A percentile compares a stretch with the other conserved stretches of the same genome.
Conservation (phyloP, 2,113 vertebrate genomes). For the Actenoides lindsayi region DNA sequence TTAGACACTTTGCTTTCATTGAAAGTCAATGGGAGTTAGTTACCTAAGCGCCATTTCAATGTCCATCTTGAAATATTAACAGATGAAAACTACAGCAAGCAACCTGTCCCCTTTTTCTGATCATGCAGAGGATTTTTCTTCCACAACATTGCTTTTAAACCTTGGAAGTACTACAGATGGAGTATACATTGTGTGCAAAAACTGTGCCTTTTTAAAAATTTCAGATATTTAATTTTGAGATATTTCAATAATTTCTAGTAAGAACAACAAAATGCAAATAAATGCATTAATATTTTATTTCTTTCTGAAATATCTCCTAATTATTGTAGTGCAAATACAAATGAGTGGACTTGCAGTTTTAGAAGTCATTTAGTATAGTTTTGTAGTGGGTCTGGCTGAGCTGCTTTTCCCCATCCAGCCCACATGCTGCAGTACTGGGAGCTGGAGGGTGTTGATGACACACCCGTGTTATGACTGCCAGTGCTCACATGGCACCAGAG, state of each 20-base stretch:
- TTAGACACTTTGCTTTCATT: background rate
- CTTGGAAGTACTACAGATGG: background rate
- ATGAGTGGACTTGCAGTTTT: background rate
- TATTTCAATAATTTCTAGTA: background rate
- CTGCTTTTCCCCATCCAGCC: too few species aligned
- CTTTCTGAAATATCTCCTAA: background rate
- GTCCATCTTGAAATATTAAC: background rate
- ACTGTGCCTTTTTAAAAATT: background rate
- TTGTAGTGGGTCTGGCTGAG: too few species aligned
- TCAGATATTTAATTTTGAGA: background rate
- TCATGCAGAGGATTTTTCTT: background rate
- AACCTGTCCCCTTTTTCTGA: background rate
- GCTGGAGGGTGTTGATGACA: too few species aligned
- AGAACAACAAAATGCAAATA: background rate
- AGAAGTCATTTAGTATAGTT: background rate
- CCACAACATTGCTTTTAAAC: background rate
- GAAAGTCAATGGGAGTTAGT: background rate
- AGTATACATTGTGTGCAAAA: background rate
- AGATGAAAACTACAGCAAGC: background rate
- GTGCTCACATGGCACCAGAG: too few species aligned
- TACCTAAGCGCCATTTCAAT: background rate
- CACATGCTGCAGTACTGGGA: too few species aligned
- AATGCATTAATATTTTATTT: background rate
- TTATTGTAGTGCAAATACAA: background rate
- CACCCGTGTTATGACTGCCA: too few species aligned